These are phyloP conservation scores for Thecophora atra DNA, from an alignment of 2,888 invertebrate species.

Conservation along the genomic window DNA sequence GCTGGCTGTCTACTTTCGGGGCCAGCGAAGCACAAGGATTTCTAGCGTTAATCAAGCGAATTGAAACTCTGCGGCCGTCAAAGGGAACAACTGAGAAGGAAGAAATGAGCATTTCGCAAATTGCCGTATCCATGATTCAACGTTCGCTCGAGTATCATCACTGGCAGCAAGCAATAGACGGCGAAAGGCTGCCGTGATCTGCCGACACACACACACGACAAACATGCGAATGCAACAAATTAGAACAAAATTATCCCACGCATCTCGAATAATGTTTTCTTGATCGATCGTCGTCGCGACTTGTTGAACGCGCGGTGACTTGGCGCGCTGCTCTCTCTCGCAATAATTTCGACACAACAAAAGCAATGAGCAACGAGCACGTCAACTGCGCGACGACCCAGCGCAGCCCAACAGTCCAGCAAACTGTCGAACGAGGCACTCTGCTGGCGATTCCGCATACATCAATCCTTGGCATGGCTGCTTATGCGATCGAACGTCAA, in stretches of 20 bases:
- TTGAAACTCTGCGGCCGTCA: background rate
- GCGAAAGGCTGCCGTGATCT: background rate
- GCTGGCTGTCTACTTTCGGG: background rate
- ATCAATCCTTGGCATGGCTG: slow-evolving; percentile 30
- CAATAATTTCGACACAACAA: slow-evolving; percentile 34
- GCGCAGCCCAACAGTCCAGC: slow-evolving; percentile 26
- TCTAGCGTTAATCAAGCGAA: too few relatives aligned
- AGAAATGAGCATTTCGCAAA: slow-evolving; percentile 22
- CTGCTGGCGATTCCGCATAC: slow-evolving; percentile 30
- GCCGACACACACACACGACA: slow-evolving; percentile 24
- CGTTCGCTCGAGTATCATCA: background rate
- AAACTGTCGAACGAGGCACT: slow-evolving; percentile 22
- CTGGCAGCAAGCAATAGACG: slow-evolving; percentile 1
- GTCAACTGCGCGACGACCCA: slow-evolving; percentile 39
- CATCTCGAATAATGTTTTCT: slow-evolving; percentile 62
- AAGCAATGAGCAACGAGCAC: slow-evolving; percentile 48
- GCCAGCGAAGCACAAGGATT: too few relatives aligned
- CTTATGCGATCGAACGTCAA: slow-evolving; percentile 45
- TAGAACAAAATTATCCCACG: slow-evolving; percentile 64
- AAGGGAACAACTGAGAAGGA: background rate
- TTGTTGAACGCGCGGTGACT: background rate
- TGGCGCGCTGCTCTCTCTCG: slow-evolving; percentile 16
- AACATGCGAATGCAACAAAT: slow-evolving; percentile 54
- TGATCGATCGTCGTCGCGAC: slow-evolving; percentile 50
- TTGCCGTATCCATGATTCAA: background rate